These are phyloP conservation scores for Holothuria glaberrima DNA, from an alignment of 35 echinoderm and acorn worm genomes.

Conservation along the genomic window DNA sequence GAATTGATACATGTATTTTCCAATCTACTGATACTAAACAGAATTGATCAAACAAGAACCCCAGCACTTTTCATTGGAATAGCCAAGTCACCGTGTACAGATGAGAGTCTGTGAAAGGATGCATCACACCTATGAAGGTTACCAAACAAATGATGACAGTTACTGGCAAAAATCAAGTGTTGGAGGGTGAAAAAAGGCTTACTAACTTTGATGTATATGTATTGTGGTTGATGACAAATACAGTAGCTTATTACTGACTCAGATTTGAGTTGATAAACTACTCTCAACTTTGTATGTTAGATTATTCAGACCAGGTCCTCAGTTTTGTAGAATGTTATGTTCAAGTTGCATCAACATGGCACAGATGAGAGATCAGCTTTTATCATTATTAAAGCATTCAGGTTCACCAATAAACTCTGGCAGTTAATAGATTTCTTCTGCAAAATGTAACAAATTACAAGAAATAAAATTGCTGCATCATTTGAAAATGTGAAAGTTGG, in stretches of 20 bases:
- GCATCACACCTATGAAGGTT: neutral
- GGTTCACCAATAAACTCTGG: too few relatives aligned
- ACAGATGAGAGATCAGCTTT: too few relatives aligned
- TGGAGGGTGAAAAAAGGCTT: neutral
- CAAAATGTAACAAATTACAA: too few relatives aligned
- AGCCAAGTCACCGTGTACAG: conserved; percentile 12
- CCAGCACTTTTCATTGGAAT: neutral
- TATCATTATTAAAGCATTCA: too few relatives aligned
- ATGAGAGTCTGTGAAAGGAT: neutral
- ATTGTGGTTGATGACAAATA: neutral
- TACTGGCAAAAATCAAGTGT: neutral
- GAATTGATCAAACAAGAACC: too few relatives aligned
- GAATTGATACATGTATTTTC: too few relatives aligned
- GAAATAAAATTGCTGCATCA: too few relatives aligned
- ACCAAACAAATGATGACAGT: neutral
- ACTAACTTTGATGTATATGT: neutral
- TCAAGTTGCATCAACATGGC: too few relatives aligned
- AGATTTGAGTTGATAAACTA: too few relatives aligned
- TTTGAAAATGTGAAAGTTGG: too few relatives aligned
- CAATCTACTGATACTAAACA: neutral
- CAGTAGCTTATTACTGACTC: neutral
- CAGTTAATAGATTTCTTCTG: too few relatives aligned
- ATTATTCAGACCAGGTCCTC: neutral
- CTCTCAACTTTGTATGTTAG: too few relatives aligned
- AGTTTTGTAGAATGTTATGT: neutral